Evolutionary conservation across 1,140 invertebrate genomes (phyloP).

Genomic region (Ips nitidus): DNA sequence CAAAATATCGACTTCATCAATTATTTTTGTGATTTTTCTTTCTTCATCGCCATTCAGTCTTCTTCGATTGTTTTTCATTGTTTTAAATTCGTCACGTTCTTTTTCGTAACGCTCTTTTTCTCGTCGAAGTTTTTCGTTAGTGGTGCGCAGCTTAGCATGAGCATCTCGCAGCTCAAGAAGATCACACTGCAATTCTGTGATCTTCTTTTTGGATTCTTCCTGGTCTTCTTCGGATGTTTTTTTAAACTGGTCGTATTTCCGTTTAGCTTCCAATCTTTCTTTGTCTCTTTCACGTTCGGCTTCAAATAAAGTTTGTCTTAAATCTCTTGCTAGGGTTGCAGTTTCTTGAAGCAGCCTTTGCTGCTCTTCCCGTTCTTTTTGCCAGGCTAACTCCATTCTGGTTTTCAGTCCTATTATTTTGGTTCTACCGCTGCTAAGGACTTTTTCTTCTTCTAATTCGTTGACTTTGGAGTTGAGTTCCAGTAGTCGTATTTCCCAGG

Average conservation of each 20-base stretch:
- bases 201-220: slow-evolving; percentile 83
- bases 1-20: slow-evolving; percentile 77
- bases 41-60: slow-evolving; percentile 65
- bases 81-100: slow-evolving; percentile 72
- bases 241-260: slow-evolving; percentile 82
- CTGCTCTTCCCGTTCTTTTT: slow-evolving; percentile 92
- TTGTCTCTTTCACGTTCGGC: slow-evolving; percentile 87
- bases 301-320: slow-evolving; percentile 84
- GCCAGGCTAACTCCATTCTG: slow-evolving; percentile 91
- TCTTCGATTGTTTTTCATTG: slow-evolving; percentile 56
- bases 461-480: slow-evolving; percentile 91
- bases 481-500: slow-evolving; percentile 83
- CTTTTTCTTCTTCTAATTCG: slow-evolving; percentile 83
- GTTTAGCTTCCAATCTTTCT: slow-evolving; percentile 82
- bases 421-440: slow-evolving; percentile 76
- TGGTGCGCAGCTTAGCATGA: slow-evolving; percentile 87
- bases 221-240: slow-evolving; percentile 84
- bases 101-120: slow-evolving; percentile 84
- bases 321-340: slow-evolving; percentile 84
- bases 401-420: slow-evolving; percentile 84
- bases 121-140: slow-evolving; percentile 84
- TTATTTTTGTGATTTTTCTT: slow-evolving; percentile 65
- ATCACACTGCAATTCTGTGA: slow-evolving; percentile 82
- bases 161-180: slow-evolving; percentile 84
- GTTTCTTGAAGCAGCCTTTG: slow-evolving; percentile 87